Evolutionary conservation across 2,888 invertebrate species (phyloP).

Genomic region (Andrena marginata): DNA sequence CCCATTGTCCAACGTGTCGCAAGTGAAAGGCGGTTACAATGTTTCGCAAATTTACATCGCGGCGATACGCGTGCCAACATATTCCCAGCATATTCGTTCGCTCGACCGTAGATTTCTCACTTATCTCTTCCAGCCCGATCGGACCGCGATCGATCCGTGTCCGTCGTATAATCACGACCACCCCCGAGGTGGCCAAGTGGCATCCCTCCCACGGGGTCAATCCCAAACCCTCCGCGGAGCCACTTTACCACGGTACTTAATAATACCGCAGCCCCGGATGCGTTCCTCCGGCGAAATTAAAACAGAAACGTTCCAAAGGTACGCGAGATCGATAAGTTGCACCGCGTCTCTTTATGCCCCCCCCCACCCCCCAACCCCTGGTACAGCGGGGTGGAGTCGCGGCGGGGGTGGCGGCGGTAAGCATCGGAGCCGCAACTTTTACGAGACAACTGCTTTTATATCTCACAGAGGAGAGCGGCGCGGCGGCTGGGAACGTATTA

Average conservation of each 20-base stretch:
- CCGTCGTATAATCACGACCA: slow-evolving; percentile 37
- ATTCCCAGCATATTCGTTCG: background rate
- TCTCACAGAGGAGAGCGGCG: slow-evolving; percentile 51
- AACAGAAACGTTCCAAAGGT: slow-evolving; percentile 55
- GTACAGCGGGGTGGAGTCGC: background rate
- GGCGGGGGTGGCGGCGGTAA: slow-evolving; percentile 23
- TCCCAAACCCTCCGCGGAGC: slow-evolving; percentile 9
- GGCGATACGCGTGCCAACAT: background rate
- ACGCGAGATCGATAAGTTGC: slow-evolving; percentile 59
- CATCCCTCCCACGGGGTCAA: slow-evolving; percentile 21
- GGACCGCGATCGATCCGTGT: slow-evolving; percentile 25
- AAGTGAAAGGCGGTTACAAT: background rate
- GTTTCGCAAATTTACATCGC: background rate
- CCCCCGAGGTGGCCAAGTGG: slow-evolving; percentile 31
- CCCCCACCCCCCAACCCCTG: too few species aligned
- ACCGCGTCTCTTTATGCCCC: slow-evolving; percentile 42
- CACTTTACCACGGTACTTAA: slow-evolving; percentile 43
- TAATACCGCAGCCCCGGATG: slow-evolving; percentile 29
- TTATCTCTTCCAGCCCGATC: slow-evolving; percentile 24
- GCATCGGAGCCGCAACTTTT: slow-evolving; percentile 68
- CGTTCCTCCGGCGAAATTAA: slow-evolving; percentile 50
- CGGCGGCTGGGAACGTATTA: slow-evolving; percentile 69
- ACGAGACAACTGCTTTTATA: slow-evolving; percentile 67
- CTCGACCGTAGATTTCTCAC: slow-evolving; percentile 6
- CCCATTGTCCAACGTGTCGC: too few species aligned